phyloP scores from a whole-genome alignment of 2,888 invertebrate species.

The Caenorhabditis imperialis region DNA sequence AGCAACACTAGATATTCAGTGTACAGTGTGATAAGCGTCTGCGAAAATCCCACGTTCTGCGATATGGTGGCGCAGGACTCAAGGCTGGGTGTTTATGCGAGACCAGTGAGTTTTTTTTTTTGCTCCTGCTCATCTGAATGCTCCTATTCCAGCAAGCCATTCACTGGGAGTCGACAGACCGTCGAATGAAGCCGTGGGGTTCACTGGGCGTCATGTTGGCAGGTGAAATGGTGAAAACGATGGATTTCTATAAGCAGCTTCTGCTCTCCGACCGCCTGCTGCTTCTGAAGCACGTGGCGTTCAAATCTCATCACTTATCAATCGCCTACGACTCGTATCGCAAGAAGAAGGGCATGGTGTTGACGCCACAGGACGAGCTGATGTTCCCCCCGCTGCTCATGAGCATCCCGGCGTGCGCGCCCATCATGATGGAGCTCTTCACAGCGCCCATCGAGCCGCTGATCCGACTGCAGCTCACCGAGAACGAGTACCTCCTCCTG shows the following conservation, averaged over 20 bases:
- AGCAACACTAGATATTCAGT: not conserved
- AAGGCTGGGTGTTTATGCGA: conserved; percentile 4
- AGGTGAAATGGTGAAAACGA: conserved; percentile 17
- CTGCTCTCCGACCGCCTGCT: conserved; percentile 26
- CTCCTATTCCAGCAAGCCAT: conserved; percentile 9
- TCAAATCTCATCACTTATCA: conserved; percentile 29
- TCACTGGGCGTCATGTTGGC: conserved; percentile 18
- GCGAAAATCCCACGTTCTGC: conserved; percentile 22
- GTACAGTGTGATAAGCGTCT: conserved; percentile 20
- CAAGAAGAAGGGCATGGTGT: conserved; percentile 5
- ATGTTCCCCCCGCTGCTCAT: conserved; percentile 8
- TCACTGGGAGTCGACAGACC: conserved; percentile 16
- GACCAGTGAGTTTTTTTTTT: conserved; percentile 26
- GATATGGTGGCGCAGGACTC: conserved; percentile 21
- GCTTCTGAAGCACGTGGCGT: conserved; percentile 27
- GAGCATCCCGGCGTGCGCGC: not conserved
- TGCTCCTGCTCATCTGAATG: too few relatives aligned
- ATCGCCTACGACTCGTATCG: conserved; percentile 22
- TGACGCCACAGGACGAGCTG: conserved; percentile 3
- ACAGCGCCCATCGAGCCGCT: conserved; percentile 4
- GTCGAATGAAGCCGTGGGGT: conserved; percentile 35
- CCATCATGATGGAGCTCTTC: conserved; percentile 4
- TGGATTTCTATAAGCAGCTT: conserved; percentile 15
- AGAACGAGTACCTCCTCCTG: conserved; percentile 11
- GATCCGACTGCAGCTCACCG: conserved; percentile 4